Evolutionary conservation across 2,113 vertebrate genomes (phyloP), one percentile per base, ranked within the genome.

Genomic region (Terrapene triunguis): DNA sequence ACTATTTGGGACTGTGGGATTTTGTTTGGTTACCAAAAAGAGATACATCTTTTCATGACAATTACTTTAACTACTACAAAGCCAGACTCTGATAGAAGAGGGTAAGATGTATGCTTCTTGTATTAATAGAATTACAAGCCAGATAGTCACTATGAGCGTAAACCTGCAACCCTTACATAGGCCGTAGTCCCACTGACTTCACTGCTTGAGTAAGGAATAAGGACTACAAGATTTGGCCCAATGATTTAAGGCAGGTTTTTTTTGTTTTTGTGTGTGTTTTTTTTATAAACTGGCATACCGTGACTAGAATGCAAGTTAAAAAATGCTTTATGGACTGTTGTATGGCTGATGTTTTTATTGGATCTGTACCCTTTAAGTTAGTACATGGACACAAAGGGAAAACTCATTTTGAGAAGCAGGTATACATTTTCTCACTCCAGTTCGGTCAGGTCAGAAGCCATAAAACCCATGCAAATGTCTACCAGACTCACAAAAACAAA

Each of bases 381-480:
- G 59, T 35, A 88, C 74, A 44, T 25, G 86, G 90, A 88, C 57
- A 50, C 0, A 65, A 92, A 17, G 94, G 65, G 92, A 85, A 97
- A 92, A 83, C 1, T 89, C 5, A 92, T 80, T 95, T 92, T 94
- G 65, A 96, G 91, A 89, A 94, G 76, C 80, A 97, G 80, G 85
- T 1, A 84, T 7, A 85, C 54, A 92, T 65, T 92, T 93, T 91
- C 89, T 95, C 54, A 79, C 44, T 93, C 25, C 19, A 69, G 85
- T 92, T 95, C 62, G 81, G 89, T 95, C 74, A 87, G 88, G 81
- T 93, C 69, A 90, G 48, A 95, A 96, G 74, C 35, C 89, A 94
- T 72, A 93, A 97, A 96, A 96, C 85, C 80, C 92, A 97, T 96
- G 95, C 92, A 94, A 89, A 80, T 55, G 57, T 51, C 50, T 76